Percentiles rank a stretch among this genome's conserved stretches.
phyloP scores from a whole-genome alignment of 2,113 vertebrate species.

The Sterrhoptilus dennistouni region DNA sequence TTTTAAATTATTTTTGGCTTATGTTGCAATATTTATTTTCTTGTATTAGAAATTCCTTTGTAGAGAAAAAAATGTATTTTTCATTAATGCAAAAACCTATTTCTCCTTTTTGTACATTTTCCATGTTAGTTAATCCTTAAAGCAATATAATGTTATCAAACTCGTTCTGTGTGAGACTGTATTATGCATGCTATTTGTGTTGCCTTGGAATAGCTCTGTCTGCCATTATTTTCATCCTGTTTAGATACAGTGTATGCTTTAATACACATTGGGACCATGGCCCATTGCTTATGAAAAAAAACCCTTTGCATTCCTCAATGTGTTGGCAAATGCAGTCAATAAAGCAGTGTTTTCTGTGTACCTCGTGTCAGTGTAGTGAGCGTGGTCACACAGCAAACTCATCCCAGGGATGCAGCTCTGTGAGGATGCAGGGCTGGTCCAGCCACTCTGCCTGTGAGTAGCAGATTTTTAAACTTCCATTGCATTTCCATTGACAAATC shows the following conservation, averaged over 20 bases:
- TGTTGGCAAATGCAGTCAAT: slow-evolving; percentile 97
- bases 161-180: slow-evolving; percentile 86
- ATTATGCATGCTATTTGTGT: slow-evolving; percentile 92
- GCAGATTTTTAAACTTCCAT: neutral
- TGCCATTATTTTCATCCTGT: slow-evolving; percentile 76
- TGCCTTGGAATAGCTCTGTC: slow-evolving; percentile 88
- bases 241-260: slow-evolving; percentile 74
- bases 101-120: slow-evolving; percentile 99
- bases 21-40: slow-evolving; percentile 99
- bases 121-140: slow-evolving; percentile 92
- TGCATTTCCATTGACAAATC: neutral
- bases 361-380: neutral
- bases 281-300: slow-evolving; percentile 60
- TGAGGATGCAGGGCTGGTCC: neutral
- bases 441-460: neutral
- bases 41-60: slow-evolving; percentile 99
- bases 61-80: slow-evolving; percentile 99
- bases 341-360: slow-evolving; percentile 98
- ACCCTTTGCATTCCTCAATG: slow-evolving; percentile 82
- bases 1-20: slow-evolving; percentile 99
- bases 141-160: slow-evolving; percentile 94
- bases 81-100: slow-evolving; percentile 99
- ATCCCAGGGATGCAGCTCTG: neutral
- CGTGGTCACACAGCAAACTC: neutral
- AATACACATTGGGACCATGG: slow-evolving; percentile 75